These are phyloP conservation scores for Enteromius anoplus DNA, from an alignment of 2,797 vertebrate genomes.

Conservation along the genomic window DNA sequence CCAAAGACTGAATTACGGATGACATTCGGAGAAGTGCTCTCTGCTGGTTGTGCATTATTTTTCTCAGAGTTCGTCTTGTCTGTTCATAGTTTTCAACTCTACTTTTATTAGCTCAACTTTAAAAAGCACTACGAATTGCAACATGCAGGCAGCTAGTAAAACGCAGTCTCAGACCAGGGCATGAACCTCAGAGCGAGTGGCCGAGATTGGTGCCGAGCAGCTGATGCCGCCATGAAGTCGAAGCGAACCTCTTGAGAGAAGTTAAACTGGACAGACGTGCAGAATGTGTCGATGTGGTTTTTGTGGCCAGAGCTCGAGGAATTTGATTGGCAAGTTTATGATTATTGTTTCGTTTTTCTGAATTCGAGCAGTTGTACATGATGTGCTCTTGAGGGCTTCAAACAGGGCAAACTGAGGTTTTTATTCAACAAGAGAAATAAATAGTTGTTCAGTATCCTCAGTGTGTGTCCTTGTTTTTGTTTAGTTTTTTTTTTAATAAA, in stretches of 20 bases:
- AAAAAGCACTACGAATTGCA: constrained; percentile 72
- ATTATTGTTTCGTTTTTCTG: constrained; percentile 66
- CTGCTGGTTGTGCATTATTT: constrained; percentile 49
- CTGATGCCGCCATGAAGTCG: background rate
- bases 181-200: constrained; percentile 72
- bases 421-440: constrained; percentile 79
- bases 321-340: constrained; percentile 62
- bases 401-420: constrained; percentile 72
- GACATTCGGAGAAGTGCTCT: constrained; percentile 1
- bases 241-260: constrained; percentile 65
- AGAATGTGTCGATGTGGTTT: constrained; percentile 60
- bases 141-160: constrained; percentile 69
- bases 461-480: constrained; percentile 4
- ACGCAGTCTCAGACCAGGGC: constrained; percentile 69
- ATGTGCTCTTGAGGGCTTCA: constrained; percentile 68
- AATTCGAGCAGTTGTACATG: constrained; percentile 70
- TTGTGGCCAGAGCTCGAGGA: constrained; percentile 70
- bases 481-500: background rate
- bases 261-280: constrained; percentile 70
- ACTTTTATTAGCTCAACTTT: constrained; percentile 60
- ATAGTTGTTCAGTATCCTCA: constrained; percentile 74
- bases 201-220: constrained; percentile 61
- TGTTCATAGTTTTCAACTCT: constrained; percentile 5
- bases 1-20: constrained; percentile 75
- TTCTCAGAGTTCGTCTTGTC: constrained; percentile 26